Conservation (phyloP, 2,797 vertebrate species). For the Melanotaenia pygmaea region DNA sequence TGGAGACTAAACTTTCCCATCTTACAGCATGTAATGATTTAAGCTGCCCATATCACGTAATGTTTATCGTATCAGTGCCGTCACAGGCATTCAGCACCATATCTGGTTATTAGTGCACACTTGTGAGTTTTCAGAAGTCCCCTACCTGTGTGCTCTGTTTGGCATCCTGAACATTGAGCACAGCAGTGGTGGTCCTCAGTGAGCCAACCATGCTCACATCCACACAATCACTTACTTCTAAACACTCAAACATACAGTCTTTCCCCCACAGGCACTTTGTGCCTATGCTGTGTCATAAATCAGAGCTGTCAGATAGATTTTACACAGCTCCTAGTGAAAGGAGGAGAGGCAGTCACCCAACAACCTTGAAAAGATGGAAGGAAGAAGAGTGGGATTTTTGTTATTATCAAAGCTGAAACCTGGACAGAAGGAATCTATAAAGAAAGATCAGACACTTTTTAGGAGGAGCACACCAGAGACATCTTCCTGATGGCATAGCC, state of each 20-base stretch:
- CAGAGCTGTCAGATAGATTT: constrained; percentile 82
- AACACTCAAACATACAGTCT: constrained; percentile 60
- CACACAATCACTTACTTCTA: constrained; percentile 49
- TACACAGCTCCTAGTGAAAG: constrained; percentile 73
- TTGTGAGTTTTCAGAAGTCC: background rate
- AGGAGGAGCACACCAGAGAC: constrained; percentile 1
- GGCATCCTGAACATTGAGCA: constrained; percentile 67
- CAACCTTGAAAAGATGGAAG: constrained; percentile 78
- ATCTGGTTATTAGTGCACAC: constrained; percentile 6
- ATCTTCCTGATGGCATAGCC: constrained; percentile 3
- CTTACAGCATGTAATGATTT: background rate
- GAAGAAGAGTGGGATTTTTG: constrained; percentile 61
- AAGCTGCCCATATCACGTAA: background rate
- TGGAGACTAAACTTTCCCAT: background rate
- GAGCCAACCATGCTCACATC: constrained; percentile 26
- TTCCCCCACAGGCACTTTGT: constrained; percentile 63
- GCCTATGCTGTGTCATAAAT: constrained; percentile 78
- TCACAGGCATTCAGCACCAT: background rate
- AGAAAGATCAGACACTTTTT: constrained; percentile 37
- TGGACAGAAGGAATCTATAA: constrained; percentile 50
- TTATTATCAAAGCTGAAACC: constrained; percentile 63
- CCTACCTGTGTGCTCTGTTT: constrained; percentile 35
- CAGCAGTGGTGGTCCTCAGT: constrained; percentile 50
- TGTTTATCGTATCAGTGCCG: background rate
- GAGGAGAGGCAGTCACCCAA: constrained; percentile 70